Evolutionary conservation across 1,140 invertebrate genomes (phyloP).

Genomic region (Leptonema lineaticorne): DNA sequence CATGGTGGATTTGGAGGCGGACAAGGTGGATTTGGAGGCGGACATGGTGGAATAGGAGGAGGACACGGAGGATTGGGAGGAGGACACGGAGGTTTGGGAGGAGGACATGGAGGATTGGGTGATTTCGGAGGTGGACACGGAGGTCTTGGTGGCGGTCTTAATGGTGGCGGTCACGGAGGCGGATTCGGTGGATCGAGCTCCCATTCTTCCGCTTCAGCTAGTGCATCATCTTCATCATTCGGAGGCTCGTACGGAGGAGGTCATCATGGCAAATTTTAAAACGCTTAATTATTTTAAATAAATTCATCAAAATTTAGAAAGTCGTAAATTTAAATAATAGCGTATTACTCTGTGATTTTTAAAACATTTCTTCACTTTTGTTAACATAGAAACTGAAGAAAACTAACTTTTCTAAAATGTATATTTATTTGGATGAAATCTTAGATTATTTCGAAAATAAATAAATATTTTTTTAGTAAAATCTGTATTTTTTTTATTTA

Average conservation of each 20-base stretch:
- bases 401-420: no score
- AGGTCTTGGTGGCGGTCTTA: constrained; percentile 27
- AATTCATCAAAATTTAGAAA: no score
- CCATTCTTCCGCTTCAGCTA: constrained; percentile 38
- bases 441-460: no score
- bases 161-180: constrained; percentile 34
- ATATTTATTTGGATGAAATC: no score
- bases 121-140: constrained; percentile 26
- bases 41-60: constrained; percentile 43
- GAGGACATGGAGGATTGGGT: constrained; percentile 25
- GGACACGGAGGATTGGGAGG: constrained; percentile 41
- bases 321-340: no score
- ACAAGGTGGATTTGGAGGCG: constrained; percentile 33
- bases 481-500: no score
- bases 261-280: no score
- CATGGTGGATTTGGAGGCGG: constrained; percentile 34
- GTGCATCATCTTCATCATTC: constrained; percentile 30
- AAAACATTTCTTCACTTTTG: no score
- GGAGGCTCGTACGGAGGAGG: constrained; percentile 31
- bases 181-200: constrained; percentile 34
- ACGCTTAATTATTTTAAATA: no score
- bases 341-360: no score
- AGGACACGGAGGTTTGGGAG: constrained; percentile 27
- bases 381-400: no score
- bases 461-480: no score